Conservation (phyloP, 2,797 vertebrate species). For the Masticophis lateralis region DNA sequence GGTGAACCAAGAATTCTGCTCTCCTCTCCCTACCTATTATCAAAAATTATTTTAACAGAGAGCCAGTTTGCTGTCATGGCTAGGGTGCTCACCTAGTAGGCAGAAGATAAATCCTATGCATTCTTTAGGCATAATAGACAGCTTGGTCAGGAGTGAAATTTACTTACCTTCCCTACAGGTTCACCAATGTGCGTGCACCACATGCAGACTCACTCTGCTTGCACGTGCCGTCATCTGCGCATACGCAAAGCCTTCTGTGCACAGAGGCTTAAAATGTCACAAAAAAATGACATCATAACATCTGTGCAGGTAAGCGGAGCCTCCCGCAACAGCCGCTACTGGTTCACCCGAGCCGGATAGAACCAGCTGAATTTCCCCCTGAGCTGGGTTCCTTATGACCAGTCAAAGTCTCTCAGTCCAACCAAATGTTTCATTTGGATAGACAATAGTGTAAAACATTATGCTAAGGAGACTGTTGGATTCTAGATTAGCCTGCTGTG, state of each 20-base stretch:
- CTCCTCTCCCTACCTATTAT: not conserved
- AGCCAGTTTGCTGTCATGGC: not conserved
- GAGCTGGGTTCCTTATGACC: not conserved
- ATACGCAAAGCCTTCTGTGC: no score
- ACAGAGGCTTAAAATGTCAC: no score
- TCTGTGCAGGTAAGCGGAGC: no score
- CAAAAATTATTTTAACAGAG: not conserved
- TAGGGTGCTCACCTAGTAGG: not conserved
- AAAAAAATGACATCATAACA: no score
- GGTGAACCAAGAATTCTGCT: not conserved
- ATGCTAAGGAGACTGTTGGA: not conserved
- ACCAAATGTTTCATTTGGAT: not conserved
- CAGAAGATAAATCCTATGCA: not conserved
- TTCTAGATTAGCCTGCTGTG: not conserved
- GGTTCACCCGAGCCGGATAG: no score
- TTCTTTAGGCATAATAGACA: not conserved
- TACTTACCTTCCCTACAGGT: no score
- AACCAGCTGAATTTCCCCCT: no score
- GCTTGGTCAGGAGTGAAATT: not conserved
- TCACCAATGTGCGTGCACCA: no score
- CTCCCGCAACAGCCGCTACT: no score
- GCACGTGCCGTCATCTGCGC: no score
- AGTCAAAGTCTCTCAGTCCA: not conserved
- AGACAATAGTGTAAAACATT: not conserved
- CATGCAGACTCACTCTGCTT: no score